phyloP scores from a whole-genome alignment of 2,113 vertebrate species.

The Microtus pennsylvanicus region DNA sequence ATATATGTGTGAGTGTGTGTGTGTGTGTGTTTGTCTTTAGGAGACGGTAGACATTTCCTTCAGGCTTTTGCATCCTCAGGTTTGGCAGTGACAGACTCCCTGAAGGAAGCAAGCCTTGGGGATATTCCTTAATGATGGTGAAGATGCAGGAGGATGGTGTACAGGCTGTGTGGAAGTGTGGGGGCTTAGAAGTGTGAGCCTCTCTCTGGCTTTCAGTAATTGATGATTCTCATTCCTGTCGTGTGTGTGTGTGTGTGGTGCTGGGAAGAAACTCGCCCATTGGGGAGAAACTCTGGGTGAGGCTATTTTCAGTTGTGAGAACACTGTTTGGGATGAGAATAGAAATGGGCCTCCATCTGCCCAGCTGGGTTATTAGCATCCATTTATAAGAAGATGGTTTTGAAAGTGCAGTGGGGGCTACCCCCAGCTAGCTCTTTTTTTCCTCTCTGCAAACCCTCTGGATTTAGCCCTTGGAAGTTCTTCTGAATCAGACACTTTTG shows the following conservation, averaged over 20 bases:
- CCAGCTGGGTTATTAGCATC: background rate
- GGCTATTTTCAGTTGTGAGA: conserved; percentile 59
- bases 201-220: background rate
- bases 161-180: background rate
- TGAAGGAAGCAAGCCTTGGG: background rate
- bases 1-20: no score
- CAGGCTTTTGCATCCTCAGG: background rate
- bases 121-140: background rate
- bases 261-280: conserved; percentile 13
- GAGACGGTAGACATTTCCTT: background rate
- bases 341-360: conserved; percentile 63
- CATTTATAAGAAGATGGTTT: background rate
- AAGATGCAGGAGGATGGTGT: background rate
- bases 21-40: background rate
- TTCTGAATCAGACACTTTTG: background rate
- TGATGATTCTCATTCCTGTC: background rate
- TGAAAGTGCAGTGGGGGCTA: background rate
- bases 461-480: background rate
- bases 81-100: background rate
- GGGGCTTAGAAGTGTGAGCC: background rate
- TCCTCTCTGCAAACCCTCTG: background rate
- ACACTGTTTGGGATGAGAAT: conserved; percentile 3
- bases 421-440: background rate
- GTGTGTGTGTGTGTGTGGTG: background rate
- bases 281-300: conserved; percentile 38